phyloP scores from a whole-genome alignment of 2,797 vertebrate species.

The Euthynnus affinis region DNA sequence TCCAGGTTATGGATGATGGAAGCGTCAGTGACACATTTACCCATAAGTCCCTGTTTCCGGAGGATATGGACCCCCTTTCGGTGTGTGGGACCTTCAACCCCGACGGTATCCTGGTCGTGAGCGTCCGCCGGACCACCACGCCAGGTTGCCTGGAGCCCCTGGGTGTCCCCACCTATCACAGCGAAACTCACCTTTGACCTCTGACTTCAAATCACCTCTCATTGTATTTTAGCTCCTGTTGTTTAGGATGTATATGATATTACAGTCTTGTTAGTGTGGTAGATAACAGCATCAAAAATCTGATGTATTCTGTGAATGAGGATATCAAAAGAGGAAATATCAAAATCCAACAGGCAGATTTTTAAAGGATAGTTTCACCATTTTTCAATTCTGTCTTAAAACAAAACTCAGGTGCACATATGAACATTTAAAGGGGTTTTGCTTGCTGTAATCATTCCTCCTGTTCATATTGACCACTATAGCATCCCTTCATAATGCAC shows the following conservation, averaged over 20 bases:
- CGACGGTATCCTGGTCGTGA: conserved; percentile 83
- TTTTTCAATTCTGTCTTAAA: too few relatives aligned
- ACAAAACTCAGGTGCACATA: too few relatives aligned
- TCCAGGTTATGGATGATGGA: conserved; percentile 87
- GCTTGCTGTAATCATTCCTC: too few relatives aligned
- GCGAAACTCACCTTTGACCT: conserved; percentile 77
- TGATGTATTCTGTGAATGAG: too few relatives aligned
- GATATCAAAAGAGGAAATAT: too few relatives aligned
- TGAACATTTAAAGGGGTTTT: too few relatives aligned
- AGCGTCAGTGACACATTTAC: conserved; percentile 87
- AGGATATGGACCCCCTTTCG: conserved; percentile 89
- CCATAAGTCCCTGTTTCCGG: conserved; percentile 88
- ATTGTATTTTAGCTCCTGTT: neutral
- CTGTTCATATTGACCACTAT: too few relatives aligned
- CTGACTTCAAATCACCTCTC: neutral
- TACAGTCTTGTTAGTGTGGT: too few relatives aligned
- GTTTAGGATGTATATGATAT: neutral
- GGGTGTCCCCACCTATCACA: conserved; percentile 65
- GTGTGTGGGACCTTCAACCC: conserved; percentile 83
- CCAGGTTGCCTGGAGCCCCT: neutral
- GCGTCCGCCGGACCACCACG: conserved; percentile 56
- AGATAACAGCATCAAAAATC: too few relatives aligned
- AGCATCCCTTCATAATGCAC: too few relatives aligned
- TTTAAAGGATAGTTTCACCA: too few relatives aligned
- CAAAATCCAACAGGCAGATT: too few relatives aligned